Evolutionary conservation across 2,888 invertebrate genomes (phyloP), one percentile per base, ranked within the genome.

Genomic region (Phaedon cochleariae): DNA sequence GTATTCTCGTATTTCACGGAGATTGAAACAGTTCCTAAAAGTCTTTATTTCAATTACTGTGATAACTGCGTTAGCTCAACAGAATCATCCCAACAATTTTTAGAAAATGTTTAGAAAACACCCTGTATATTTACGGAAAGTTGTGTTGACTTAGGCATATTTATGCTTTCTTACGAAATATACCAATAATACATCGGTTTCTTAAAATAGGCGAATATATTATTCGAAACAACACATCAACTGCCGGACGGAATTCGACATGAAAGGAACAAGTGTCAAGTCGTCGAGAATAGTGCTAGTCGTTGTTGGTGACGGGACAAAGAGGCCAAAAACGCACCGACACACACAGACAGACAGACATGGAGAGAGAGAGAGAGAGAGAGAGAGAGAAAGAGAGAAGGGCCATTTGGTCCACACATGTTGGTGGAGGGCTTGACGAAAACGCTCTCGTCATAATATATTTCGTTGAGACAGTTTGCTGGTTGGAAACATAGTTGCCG

Each of bases 361-460:
- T 4, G 2, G 34, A 34, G 34, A 34, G 34, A 34, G 2, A 34
- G 2, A 34, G 34, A 10, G 12, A 6, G 21, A 41, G 41, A 15
- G 15, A 62, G 46, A 57, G 29, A 63, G 54, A 59, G 64, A 68
- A 53, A 66, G 41, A 59, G 61, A 60, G 64, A 57, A 59, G 58
- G 55, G 62, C 69, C 75, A 75, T 75, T 75, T 75, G 75, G 74
- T 72, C 65, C 70, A 71, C 75, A 75, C 72, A 75, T 75, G 75
- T 75, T 74, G 53, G 62, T 61, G 62, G 64, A 67, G 34, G 34
- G 34, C 34, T 34, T 26, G 26, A 5, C 34, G 66, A 68, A 68
- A 69, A 67, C 67, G 69, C 59, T 64, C 65, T 69, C 69, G 68
- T 65, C 66, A 68, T 64, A 65, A 68, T 68, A 68, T 64, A 64